Evolutionary conservation across 2,113 vertebrate genomes (phyloP).

Genomic region (Trogon melanurus): DNA sequence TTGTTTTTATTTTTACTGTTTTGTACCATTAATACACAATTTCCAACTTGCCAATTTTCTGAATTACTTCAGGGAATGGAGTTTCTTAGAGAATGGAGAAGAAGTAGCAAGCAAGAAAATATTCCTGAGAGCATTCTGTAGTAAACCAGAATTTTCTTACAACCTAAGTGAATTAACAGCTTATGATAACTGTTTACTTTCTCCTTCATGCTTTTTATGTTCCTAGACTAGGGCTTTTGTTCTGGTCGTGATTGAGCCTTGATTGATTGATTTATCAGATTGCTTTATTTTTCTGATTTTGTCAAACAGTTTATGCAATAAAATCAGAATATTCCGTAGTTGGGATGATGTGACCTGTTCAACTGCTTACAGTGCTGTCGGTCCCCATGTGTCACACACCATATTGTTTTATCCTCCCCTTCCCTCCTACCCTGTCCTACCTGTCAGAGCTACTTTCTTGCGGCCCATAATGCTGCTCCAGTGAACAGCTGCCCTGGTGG

Average conservation of each 20-base stretch:
- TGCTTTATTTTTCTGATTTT: not conserved
- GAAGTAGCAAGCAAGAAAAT: not conserved
- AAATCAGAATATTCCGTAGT: not conserved
- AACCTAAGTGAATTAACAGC: not conserved
- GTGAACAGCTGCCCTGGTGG: conserved; percentile 44
- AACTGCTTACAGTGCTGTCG: not conserved
- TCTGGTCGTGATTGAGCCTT: not conserved
- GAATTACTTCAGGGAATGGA: not conserved
- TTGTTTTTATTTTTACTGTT: not conserved
- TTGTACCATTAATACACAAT: not conserved
- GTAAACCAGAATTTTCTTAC: not conserved
- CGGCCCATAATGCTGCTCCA: not conserved
- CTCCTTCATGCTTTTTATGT: not conserved
- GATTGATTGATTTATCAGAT: not conserved
- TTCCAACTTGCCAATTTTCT: not conserved
- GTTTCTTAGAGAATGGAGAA: not conserved
- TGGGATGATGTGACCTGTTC: not conserved
- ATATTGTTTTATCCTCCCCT: not conserved
- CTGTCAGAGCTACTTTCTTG: not conserved
- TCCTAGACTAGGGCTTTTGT: conserved; percentile 9
- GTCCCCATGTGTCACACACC: not conserved
- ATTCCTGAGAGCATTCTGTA: not conserved
- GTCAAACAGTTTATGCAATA: not conserved
- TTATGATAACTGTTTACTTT: not conserved
- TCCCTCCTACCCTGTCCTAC: not conserved